Base-by-base conservation (phyloP, 1,140 invertebrate species). In the Heliothis virescens region DNA sequence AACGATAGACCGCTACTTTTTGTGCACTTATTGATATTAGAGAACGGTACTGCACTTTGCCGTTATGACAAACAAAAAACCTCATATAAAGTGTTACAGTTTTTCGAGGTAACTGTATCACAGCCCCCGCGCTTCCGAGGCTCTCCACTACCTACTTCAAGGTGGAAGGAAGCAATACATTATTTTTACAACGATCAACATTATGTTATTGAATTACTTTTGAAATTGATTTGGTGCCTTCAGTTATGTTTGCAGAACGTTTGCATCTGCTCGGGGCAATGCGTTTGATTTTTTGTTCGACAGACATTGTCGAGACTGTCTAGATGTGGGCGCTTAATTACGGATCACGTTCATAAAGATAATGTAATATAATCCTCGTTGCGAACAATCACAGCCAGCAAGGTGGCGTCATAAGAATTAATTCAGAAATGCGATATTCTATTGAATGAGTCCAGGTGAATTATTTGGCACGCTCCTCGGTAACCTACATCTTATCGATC, bases 131-230 rank as follows among this genome's bases (percentile, higher is more conserved):
- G 60, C 86, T 87, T 89, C 88, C 87, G 86, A 86, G 80, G 80
- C 85, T 74, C 72, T 83, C 80, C 52, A 83, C 82, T 88, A 85
- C 83, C 81, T 76, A 71, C 67, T 88, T 87, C 89, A 93, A 94
- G 92, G 92, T 94, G 93, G 90, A 92, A 94, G 93, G 93, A 94
- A 94, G 92, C 90, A 93, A 94, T 93, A 93, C 86, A 93, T 94
- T 92, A 91, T 91, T 89, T 89, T 86, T 86, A 87, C 82, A 87
- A 67, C 85, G 86, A 92, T 93, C 88, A 85, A 92, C 88, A 91
- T 94, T 93, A 93, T 90, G 93, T 94, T 94, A 94, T 94, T 92
- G 92, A 93, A 94, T 94, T 94, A 93, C 93, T 91, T 91, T 91
- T 87, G 87, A 92, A 90, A 90, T 90, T 93, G 89, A 92, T 89